Evolutionary conservation across 2,888 invertebrate species (phyloP).

Genomic region (Melanophora roralis): DNA sequence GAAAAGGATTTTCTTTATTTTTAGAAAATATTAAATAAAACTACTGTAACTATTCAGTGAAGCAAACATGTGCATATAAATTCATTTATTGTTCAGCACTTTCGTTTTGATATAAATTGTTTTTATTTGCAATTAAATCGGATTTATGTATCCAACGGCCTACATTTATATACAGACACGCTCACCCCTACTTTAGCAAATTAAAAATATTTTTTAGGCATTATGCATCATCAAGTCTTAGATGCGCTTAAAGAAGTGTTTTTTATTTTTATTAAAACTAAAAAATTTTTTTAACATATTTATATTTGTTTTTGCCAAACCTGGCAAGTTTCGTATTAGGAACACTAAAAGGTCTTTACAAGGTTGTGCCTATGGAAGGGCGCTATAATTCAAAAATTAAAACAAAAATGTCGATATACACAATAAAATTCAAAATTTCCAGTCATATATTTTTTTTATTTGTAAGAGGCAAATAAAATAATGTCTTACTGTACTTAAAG

Average conservation of each 20-base stretch:
- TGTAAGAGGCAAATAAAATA: too few species aligned
- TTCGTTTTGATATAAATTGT: constrained; percentile 72
- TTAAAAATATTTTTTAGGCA: not conserved
- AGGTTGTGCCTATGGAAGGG: too few species aligned
- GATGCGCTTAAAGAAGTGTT: not conserved
- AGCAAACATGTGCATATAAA: constrained; percentile 69
- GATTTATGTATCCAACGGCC: constrained; percentile 65
- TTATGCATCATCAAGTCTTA: not conserved
- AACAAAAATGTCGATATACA: too few species aligned
- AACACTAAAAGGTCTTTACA: too few species aligned
- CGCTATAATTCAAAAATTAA: too few species aligned
- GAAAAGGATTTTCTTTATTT: constrained; percentile 5
- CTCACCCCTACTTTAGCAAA: not conserved
- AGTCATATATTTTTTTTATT: too few species aligned
- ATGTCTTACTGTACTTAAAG: too few species aligned
- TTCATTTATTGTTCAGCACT: constrained; percentile 72
- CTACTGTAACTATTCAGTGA: constrained; percentile 49
- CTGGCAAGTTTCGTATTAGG: too few species aligned
- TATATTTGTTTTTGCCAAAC: too few species aligned
- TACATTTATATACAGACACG: not conserved
- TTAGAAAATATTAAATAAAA: constrained; percentile 32
- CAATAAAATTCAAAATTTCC: too few species aligned
- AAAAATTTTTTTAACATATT: not conserved
- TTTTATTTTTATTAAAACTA: not conserved
- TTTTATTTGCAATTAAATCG: constrained; percentile 75